Percentiles rank a stretch among this genome's conserved stretches.
Evolutionary conservation across 2,113 vertebrate genomes (phyloP).

Genomic region (Forbesichthys agassizii): DNA sequence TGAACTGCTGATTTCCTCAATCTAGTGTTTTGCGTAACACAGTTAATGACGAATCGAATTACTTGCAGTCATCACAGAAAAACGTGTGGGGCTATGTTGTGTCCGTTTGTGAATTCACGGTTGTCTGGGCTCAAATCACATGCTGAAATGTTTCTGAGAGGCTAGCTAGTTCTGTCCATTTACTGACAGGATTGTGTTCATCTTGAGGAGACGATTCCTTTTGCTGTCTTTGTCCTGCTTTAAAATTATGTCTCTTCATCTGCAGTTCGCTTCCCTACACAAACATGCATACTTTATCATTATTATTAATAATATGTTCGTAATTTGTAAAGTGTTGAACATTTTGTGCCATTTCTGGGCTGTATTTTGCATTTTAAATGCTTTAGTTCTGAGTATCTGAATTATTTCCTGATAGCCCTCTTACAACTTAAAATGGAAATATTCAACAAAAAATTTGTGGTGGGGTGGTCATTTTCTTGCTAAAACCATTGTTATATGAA

Average conservation of each 20-base stretch:
- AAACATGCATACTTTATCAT: conserved; percentile 3
- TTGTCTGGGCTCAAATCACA: conserved; percentile 48
- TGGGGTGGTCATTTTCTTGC: too few species aligned
- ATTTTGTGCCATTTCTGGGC: too few species aligned
- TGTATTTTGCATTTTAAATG: too few species aligned
- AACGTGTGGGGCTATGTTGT: conserved; percentile 13
- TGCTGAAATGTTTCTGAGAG: conserved; percentile 36
- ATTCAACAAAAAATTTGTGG: too few species aligned
- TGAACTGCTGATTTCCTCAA: conserved; percentile 40
- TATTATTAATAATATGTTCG: conserved; percentile 9
- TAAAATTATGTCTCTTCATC: conserved; percentile 26
- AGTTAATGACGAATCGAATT: conserved; percentile 39
- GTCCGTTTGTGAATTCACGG: conserved; percentile 32
- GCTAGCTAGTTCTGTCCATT: conserved; percentile 10
- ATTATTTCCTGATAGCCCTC: too few species aligned
- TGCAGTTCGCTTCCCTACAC: conserved; percentile 30
- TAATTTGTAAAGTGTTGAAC: not conserved
- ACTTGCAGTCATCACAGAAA: conserved; percentile 40
- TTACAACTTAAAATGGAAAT: too few species aligned
- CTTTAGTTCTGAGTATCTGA: too few species aligned
- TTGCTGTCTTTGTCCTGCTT: conserved; percentile 24
- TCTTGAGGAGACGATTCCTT: not conserved
- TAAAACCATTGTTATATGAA: too few species aligned
- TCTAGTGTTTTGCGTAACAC: conserved; percentile 45
- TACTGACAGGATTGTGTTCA: not conserved